These are phyloP conservation scores for Drosophila yakuba DNA, from an alignment of 1,140 invertebrate species.

Conservation along the genomic window DNA sequence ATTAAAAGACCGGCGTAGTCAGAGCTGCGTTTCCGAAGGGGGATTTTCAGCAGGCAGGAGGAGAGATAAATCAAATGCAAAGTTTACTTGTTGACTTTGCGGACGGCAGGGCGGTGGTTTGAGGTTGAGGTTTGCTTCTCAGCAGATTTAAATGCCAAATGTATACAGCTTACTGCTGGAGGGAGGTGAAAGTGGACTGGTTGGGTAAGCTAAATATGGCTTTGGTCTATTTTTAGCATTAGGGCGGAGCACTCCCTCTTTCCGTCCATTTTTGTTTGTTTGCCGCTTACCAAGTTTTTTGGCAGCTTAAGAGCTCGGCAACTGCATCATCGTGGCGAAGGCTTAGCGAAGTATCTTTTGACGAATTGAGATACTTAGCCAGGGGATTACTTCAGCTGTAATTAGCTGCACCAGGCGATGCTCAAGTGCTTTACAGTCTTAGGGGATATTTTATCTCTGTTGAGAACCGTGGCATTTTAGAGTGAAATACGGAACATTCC, in stretches of 20 bases:
- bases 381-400: slow-evolving; percentile 59
- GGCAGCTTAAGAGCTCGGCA: slow-evolving; percentile 57
- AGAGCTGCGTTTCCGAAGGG: neutral
- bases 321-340: slow-evolving; percentile 45
- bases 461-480: neutral
- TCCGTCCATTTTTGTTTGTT: slow-evolving; percentile 37
- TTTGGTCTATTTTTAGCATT: slow-evolving; percentile 47
- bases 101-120: slow-evolving; percentile 10
- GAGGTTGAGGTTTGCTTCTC: slow-evolving; percentile 35
- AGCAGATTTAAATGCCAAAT: slow-evolving; percentile 48
- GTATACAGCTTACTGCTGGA: slow-evolving; percentile 40
- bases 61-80: slow-evolving; percentile 63
- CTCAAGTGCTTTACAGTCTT: slow-evolving; percentile 5
- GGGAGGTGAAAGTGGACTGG: neutral
- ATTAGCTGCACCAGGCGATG: slow-evolving; percentile 43
- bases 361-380: slow-evolving; percentile 57
- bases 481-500: too few species aligned
- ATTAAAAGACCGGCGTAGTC: slow-evolving; percentile 42
- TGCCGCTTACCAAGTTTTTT: slow-evolving; percentile 59
- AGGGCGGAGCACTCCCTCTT: slow-evolving; percentile 10
- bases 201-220: slow-evolving; percentile 27
- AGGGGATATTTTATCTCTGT: neutral
- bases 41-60: neutral
- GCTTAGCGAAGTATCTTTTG: slow-evolving; percentile 68
- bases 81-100: slow-evolving; percentile 71